Base-by-base conservation (phyloP, 2,888 invertebrate genomes). In the Coecobrya sp. region DNA sequence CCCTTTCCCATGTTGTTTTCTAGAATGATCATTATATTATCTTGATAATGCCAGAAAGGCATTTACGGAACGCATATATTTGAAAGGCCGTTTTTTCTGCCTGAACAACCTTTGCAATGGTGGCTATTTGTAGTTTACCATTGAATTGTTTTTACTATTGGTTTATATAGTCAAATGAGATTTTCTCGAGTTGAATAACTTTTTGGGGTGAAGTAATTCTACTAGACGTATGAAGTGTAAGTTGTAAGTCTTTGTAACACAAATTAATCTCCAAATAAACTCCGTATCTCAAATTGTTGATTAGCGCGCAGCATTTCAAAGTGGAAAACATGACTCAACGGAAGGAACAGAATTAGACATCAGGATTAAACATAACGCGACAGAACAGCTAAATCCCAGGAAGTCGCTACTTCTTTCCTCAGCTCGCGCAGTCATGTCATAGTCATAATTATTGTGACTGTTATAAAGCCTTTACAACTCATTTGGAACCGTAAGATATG, bases 391-490 rank as follows among this genome's bases (percentile, higher is more conserved):
- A 68, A 11, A 68, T 3, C 27, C 5, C 25, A 45, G 76, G 76
- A 76, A 76, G 25, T 76, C 49, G 19, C 49, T 49, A 10, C 10
- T 11, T 22, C 36, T 2, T 36, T 70, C n/a, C 36, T 65, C 25
- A 25, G 19, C 25, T 27, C 25, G 11, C 13, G 8, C 27, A 22
- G 25, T 73, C 19, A 7, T 73, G 45, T 49, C 30, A 11, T 42
- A 45, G 45, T 49, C 30, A 11, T 42, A 45, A 76, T 22, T 22
- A 49, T 25, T 7, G 11, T 25, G 49, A 76, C 76, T 22, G 25
- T 76, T 76, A 49, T 70, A 70, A 30, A 49, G 45, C 49, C 49
- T 49, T 49, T 25, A 45, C 49, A 45, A 30, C 76, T 76, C 76
- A 49, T 76, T 49, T 45, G 45, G 22, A 22, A 1, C 19, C 13